These are phyloP conservation scores for Zaprionus capensis DNA, from an alignment of 1,140 invertebrate species.

Conservation along the genomic window DNA sequence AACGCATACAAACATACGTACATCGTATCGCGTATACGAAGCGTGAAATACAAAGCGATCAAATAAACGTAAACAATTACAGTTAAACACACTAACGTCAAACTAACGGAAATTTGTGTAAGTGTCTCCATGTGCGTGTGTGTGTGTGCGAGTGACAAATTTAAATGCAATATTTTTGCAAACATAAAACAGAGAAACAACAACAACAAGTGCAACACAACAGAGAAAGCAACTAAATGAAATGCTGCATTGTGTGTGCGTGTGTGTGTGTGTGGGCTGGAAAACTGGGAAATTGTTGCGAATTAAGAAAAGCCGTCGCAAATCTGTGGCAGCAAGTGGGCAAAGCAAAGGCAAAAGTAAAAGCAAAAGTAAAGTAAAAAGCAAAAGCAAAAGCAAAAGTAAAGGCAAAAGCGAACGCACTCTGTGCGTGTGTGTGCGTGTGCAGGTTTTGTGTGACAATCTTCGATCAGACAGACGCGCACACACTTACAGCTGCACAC, in stretches of 20 bases:
- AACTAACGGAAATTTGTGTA: slow-evolving; percentile 53
- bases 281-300: slow-evolving; percentile 48
- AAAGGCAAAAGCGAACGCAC: neutral
- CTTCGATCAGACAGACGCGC: neutral
- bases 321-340: slow-evolving; percentile 57
- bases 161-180: slow-evolving; percentile 30
- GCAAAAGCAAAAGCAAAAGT: no score
- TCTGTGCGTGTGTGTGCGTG: slow-evolving; percentile 14
- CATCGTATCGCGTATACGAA: slow-evolving; percentile 73
- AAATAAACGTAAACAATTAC: slow-evolving; percentile 55
- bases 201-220: slow-evolving; percentile 22
- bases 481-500: neutral
- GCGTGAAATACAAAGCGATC: slow-evolving; percentile 68
- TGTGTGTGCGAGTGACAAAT: slow-evolving; percentile 23
- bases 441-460: slow-evolving; percentile 19
- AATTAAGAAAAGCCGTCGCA: slow-evolving; percentile 43
- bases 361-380: neutral
- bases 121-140: slow-evolving; percentile 26
- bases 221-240: slow-evolving; percentile 42
- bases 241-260: slow-evolving; percentile 14
- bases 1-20: slow-evolving; percentile 19
- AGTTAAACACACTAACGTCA: slow-evolving; percentile 31
- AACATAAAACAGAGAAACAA: neutral
- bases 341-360: slow-evolving; percentile 30
- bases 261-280: slow-evolving; percentile 16